Evolutionary conservation across 2,113 vertebrate genomes (phyloP).

Genomic region (Pimephales promelas): DNA sequence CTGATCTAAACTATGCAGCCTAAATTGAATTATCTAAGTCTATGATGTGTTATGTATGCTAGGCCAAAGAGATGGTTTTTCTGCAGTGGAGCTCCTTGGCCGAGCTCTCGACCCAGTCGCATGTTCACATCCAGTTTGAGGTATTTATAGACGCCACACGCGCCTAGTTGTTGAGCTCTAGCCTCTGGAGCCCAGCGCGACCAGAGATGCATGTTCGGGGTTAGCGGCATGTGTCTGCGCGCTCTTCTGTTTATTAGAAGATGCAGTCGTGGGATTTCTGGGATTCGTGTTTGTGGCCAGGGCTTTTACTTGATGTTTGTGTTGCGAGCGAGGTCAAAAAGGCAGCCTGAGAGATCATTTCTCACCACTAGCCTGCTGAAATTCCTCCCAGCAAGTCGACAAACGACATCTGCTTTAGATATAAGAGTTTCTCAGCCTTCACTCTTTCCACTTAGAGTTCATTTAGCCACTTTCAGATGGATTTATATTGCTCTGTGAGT

Average conservation of each 20-base stretch:
- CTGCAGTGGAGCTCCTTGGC: not conserved
- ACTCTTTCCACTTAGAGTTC: not conserved
- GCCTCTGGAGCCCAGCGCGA: conserved; percentile 34
- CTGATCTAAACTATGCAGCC: too few species aligned
- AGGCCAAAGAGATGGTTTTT: too few species aligned
- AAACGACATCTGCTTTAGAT: conserved; percentile 53
- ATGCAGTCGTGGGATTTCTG: not conserved
- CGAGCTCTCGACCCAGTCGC: not conserved
- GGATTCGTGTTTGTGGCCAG: too few species aligned
- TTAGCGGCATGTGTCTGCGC: not conserved
- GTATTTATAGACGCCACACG: conserved; percentile 51
- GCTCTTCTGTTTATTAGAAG: conserved; percentile 5
- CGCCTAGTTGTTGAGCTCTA: conserved; percentile 37
- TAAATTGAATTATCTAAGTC: too few species aligned
- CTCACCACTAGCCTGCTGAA: conserved; percentile 18
- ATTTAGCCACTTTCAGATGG: not conserved
- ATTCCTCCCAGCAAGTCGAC: conserved; percentile 37
- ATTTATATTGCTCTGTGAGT: not conserved
- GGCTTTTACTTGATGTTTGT: not conserved
- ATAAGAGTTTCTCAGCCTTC: conserved; percentile 24
- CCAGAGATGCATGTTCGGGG: not conserved
- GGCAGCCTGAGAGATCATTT: not conserved
- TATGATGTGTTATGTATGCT: too few species aligned
- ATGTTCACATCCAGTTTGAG: not conserved
- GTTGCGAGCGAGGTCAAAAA: not conserved